Conservation (phyloP, 2,888 invertebrate genomes). For the Hymenopus coronatus region DNA sequence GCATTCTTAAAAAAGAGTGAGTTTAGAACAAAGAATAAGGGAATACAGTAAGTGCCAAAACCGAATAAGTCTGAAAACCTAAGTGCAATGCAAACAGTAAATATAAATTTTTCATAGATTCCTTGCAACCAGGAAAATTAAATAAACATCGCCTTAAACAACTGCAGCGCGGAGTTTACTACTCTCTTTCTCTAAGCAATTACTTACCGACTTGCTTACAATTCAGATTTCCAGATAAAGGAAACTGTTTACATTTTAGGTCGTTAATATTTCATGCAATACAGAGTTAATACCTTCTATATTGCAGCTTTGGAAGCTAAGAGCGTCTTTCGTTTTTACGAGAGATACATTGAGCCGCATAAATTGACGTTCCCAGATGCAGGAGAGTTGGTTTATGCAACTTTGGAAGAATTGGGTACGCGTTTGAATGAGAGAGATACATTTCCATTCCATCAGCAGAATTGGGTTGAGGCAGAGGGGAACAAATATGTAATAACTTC, state of each 20-base stretch:
- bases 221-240: background rate
- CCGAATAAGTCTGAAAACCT: no score
- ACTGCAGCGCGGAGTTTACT: no score
- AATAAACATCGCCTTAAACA: no score
- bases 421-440: background rate
- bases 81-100: no score
- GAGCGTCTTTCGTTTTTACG: background rate
- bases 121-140: no score
- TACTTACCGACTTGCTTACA: no score
- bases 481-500: background rate
- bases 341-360: background rate
- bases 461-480: background rate
- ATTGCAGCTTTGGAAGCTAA: background rate
- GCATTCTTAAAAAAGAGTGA: no score
- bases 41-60: no score
- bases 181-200: no score
- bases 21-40: no score
- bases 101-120: no score
- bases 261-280: background rate
- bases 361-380: no score
- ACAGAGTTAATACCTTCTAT: background rate
- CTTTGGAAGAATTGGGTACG: background rate
- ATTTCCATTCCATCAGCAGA: background rate
- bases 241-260: background rate
- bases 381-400: background rate